phyloP scores from a whole-genome alignment of 2,888 invertebrate genomes.

The Priapulus caudatus region DNA sequence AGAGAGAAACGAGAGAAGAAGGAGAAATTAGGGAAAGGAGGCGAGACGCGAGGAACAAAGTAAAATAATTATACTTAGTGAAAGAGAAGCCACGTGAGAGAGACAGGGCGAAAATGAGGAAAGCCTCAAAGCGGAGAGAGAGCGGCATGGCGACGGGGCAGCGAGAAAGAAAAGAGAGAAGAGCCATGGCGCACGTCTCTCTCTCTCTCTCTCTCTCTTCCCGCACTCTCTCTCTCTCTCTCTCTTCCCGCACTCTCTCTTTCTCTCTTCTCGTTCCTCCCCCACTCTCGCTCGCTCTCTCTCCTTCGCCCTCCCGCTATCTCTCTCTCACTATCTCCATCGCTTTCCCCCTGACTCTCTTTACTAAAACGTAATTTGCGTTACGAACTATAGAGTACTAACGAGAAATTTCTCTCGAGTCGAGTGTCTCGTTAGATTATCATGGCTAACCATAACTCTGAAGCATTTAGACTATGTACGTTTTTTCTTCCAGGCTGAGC shows the following conservation, averaged over 20 bases:
- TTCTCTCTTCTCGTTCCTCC: neutral
- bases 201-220: constrained; percentile 3
- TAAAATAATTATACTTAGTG: neutral
- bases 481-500: too few species aligned
- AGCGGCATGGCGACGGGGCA: too few species aligned
- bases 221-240: neutral
- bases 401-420: too few species aligned
- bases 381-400: too few species aligned
- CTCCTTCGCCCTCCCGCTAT: neutral
- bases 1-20: neutral
- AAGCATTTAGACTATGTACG: too few species aligned
- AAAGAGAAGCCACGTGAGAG: neutral
- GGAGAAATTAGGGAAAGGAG: neutral
- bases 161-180: neutral
- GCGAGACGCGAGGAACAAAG: neutral
- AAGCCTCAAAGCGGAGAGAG: too few species aligned
- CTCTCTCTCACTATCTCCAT: neutral
- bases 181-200: too few species aligned
- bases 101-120: neutral
- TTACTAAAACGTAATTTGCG: neutral
- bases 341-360: neutral
- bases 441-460: too few species aligned
- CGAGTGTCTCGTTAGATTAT: too few species aligned
- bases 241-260: neutral
- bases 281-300: neutral